Conservation (phyloP, 1,140 invertebrate species). For the Steinernema khuongi region DNA sequence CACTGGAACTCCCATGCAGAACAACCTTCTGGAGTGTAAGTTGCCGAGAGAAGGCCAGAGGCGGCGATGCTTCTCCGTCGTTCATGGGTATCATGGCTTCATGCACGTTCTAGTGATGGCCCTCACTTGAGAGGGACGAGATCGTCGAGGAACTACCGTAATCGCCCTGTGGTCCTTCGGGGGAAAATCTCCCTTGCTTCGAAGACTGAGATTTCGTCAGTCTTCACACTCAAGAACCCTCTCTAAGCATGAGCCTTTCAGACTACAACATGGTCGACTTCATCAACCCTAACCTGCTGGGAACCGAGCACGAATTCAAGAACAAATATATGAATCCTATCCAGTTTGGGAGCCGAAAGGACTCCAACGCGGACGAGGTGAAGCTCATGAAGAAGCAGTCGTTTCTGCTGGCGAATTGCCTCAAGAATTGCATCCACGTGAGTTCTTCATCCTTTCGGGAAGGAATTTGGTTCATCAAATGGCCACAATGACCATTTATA, state of each 20-base stretch:
- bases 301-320: constrained; percentile 51
- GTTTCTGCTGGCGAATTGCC: not conserved
- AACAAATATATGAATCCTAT: constrained; percentile 35
- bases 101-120: not conserved
- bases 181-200: not conserved
- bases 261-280: constrained; percentile 91
- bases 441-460: not conserved
- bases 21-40: constrained; percentile 84
- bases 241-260: not conserved
- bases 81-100: too few species aligned
- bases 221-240: too few species aligned
- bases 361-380: not conserved
- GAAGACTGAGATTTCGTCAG: not conserved
- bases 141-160: too few species aligned
- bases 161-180: too few species aligned
- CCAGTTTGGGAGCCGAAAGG: not conserved
- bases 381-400: constrained; percentile 13
- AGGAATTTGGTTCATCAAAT: constrained; percentile 32
- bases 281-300: constrained; percentile 88
- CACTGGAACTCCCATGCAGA: constrained; percentile 84
- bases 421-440: constrained; percentile 22
- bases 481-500: too few species aligned
- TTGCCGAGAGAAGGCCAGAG: not conserved
- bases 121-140: too few species aligned
- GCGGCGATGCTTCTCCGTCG: too few species aligned